Base-by-base conservation (phyloP, 1,140 invertebrate genomes). In the Zaprionus inermis region DNA sequence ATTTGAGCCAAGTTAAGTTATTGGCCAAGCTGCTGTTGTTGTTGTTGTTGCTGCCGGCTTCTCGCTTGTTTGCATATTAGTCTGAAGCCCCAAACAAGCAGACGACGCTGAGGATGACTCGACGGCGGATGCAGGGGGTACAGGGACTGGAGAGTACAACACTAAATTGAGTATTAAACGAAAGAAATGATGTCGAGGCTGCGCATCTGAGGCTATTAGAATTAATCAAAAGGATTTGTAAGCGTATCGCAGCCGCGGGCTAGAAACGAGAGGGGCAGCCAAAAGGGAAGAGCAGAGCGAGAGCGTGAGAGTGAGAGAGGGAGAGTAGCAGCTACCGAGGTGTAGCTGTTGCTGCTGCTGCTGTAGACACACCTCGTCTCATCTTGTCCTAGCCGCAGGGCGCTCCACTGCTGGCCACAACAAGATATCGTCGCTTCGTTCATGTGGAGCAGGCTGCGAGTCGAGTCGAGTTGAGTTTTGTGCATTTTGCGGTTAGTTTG, bases 161-260 rank as follows among this genome's bases (percentile, higher is more conserved):
- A 88, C 68, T 72, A 89, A 84, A 89, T 89, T 89, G 80, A 84
- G 84, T 89, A 89, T 89, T 89, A 89, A 89, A 69, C 84, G 75
- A 84, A 89, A 78, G 77, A 89, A 89, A 89, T 81, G 80, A 89
- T 89, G 84, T 89, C 75, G 78, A 63, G 71, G 56, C 80, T 72
- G 78, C 86, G 72, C 84, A 89, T 89, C 84, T 80, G 78, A 89
- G 80, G 80, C 84, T 84, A 89, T 89, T 89, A 89, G 84, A 89
- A 89, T 89, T 89, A 89, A 89, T 89, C 84, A 89, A 89, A 89
- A 82, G 84, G 84, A 89, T 89, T 89, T 89, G 76, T 71, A 73
- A 61, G 76, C 78, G 70, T 55, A 72, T 65, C 71, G 41, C 38
- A 69, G 52, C 77, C 81, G 59, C 72, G 76, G 80, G 80, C 80